These are phyloP conservation scores for Todiramphus saurophagus DNA, from an alignment of 2,113 vertebrate genomes.

Conservation along the genomic window DNA sequence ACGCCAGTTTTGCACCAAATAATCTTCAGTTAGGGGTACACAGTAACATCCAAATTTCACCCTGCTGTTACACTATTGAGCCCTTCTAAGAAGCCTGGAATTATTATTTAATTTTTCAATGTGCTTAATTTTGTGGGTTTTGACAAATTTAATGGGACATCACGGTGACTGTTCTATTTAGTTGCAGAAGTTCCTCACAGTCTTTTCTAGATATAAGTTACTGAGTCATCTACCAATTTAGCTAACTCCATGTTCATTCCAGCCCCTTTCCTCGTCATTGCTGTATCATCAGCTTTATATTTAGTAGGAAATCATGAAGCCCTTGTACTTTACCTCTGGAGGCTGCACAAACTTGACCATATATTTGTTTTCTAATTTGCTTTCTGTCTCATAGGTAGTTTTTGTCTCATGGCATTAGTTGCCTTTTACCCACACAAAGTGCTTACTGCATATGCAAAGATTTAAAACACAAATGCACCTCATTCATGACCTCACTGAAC, in stretches of 20 bases:
- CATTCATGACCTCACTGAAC: background rate
- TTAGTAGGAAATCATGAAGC: background rate
- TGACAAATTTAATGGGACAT: background rate
- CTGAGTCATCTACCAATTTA: background rate
- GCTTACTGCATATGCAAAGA: background rate
- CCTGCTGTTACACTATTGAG: background rate
- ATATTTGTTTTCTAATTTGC: background rate
- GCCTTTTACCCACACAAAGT: background rate
- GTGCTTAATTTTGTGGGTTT: background rate
- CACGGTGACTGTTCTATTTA: background rate
- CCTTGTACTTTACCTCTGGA: background rate
- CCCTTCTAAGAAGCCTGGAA: background rate
- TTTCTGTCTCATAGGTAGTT: background rate
- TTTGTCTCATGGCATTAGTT: background rate
- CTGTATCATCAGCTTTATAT: background rate
- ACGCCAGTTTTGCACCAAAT: background rate
- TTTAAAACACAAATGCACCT: background rate
- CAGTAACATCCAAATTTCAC: background rate
- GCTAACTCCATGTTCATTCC: background rate
- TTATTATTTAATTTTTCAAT: background rate
- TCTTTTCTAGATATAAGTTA: background rate
- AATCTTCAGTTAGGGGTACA: background rate
- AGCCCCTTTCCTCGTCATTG: background rate
- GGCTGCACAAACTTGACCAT: background rate
- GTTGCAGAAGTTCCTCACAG: background rate